A percentile compares a stretch with the other conserved stretches of the same genome.
Conservation (phyloP, 2,113 vertebrate species). For the Scomber scombrus region DNA sequence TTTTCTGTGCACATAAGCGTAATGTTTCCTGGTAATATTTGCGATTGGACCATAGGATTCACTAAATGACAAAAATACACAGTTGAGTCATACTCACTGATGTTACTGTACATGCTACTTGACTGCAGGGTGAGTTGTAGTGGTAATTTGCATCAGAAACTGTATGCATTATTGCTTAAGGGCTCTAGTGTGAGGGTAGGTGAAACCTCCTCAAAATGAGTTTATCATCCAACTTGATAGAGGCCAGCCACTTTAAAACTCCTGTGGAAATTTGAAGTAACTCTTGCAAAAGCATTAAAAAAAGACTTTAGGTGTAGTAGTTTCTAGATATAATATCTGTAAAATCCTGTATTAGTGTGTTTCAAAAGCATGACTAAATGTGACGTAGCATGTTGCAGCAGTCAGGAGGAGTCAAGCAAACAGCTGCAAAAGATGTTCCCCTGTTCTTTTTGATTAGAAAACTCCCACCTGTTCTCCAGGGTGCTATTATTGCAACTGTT, state of each 20-base stretch:
- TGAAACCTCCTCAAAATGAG: constrained; percentile 43
- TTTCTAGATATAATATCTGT: not conserved
- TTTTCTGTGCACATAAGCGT: constrained; percentile 50
- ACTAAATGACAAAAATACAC: constrained; percentile 45
- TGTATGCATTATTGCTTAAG: constrained; percentile 46
- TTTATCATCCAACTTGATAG: constrained; percentile 43
- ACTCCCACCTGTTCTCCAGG: constrained; percentile 70
- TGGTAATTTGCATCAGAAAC: constrained; percentile 49
- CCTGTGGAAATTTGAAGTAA: constrained; percentile 28
- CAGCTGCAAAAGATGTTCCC: constrained; percentile 48
- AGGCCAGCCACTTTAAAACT: constrained; percentile 33
- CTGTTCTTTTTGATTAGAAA: constrained; percentile 72
- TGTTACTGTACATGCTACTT: constrained; percentile 43
- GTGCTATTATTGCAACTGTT: constrained; percentile 67
- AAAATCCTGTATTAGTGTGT: not conserved
- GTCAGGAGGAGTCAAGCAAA: constrained; percentile 44
- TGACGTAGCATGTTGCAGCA: constrained; percentile 26
- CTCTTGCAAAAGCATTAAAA: constrained; percentile 20
- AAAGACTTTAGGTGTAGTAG: constrained; percentile 1
- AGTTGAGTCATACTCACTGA: constrained; percentile 55
- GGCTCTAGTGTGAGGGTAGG: constrained; percentile 28
- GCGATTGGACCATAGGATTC: constrained; percentile 35
- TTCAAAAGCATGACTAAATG: constrained; percentile 4
- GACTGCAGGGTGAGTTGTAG: constrained; percentile 49
- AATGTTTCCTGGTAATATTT: constrained; percentile 37